Evolutionary conservation across 1,140 invertebrate genomes (phyloP).

Genomic region (Drosophila willistoni): DNA sequence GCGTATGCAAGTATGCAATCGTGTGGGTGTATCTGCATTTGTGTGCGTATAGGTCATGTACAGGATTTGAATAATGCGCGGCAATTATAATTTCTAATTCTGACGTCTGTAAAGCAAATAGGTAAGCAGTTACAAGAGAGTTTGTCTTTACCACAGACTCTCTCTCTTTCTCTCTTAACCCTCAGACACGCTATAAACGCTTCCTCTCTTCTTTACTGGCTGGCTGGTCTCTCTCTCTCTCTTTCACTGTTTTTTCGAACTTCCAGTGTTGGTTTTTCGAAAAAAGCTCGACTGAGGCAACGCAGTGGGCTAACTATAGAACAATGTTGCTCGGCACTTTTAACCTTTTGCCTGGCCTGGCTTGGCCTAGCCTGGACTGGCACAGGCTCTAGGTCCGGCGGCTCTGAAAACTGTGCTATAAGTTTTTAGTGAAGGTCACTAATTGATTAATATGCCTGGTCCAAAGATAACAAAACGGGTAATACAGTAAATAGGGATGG

Average conservation of each 20-base stretch:
- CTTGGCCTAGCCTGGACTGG: background rate
- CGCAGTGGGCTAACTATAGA: constrained; percentile 51
- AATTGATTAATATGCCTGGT: constrained; percentile 71
- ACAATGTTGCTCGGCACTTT: constrained; percentile 68
- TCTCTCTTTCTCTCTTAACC: constrained; percentile 48
- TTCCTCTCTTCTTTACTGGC: background rate
- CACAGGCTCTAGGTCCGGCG: background rate
- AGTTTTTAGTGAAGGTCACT: constrained; percentile 69
- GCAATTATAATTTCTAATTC: constrained; percentile 82
- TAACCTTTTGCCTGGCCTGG: constrained; percentile 67
- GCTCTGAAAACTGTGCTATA: constrained; percentile 57
- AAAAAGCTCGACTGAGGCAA: constrained; percentile 53
- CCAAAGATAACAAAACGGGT: constrained; percentile 11
- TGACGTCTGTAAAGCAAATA: constrained; percentile 71
- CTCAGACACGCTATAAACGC: background rate
- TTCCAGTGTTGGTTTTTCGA: constrained; percentile 47
- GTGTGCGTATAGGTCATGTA: constrained; percentile 64
- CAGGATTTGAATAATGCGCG: constrained; percentile 74
- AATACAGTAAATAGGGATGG: constrained; percentile 5
- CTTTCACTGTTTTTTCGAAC: constrained; percentile 48
- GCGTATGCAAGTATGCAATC: background rate
- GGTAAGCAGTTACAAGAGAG: constrained; percentile 28
- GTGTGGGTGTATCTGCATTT: background rate
- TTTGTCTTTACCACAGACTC: constrained; percentile 32
- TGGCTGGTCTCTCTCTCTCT: background rate